Evolutionary conservation across 2,797 vertebrate species (phyloP).

Genomic region (Macropodus opercularis): DNA sequence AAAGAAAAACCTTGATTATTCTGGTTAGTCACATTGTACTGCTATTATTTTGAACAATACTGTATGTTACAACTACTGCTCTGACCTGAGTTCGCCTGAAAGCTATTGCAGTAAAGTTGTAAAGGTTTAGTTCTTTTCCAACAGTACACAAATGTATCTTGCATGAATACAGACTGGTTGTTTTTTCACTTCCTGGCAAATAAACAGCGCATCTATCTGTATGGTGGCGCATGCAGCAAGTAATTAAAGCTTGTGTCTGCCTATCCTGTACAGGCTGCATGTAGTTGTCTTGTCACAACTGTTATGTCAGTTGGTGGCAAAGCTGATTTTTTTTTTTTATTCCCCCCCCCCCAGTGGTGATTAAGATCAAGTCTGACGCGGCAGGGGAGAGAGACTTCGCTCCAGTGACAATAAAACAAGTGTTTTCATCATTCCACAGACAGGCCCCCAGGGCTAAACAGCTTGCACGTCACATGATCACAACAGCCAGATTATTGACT

Average conservation of each 20-base stretch:
- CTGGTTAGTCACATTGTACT: too few species aligned
- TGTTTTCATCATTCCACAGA: conserved; percentile 59
- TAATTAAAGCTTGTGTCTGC: conserved; percentile 20
- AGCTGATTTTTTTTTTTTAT: conserved; percentile 50
- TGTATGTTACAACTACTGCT: neutral
- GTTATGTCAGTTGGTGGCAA: conserved; percentile 50
- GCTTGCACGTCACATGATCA: conserved; percentile 57
- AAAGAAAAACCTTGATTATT: too few species aligned
- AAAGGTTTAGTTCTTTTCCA: neutral
- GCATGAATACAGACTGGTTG: neutral
- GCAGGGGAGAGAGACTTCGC: conserved; percentile 46
- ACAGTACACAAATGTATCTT: neutral
- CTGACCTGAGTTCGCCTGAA: neutral
- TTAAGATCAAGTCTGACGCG: conserved; percentile 61
- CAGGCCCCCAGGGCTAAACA: conserved; percentile 53
- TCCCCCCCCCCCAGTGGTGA: conserved; percentile 57
- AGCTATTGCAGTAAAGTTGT: neutral
- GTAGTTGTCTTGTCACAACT: conserved; percentile 42
- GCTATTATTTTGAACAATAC: too few species aligned
- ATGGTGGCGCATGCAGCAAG: neutral
- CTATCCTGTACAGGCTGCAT: conserved; percentile 8
- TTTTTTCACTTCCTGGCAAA: conserved; percentile 1
- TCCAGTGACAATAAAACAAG: conserved; percentile 61
- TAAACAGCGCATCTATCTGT: neutral
- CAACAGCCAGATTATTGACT: conserved; percentile 56